These are phyloP conservation scores for Oryctolagus cuniculus DNA, from an alignment of 2,113 vertebrate species.

Conservation along the genomic window DNA sequence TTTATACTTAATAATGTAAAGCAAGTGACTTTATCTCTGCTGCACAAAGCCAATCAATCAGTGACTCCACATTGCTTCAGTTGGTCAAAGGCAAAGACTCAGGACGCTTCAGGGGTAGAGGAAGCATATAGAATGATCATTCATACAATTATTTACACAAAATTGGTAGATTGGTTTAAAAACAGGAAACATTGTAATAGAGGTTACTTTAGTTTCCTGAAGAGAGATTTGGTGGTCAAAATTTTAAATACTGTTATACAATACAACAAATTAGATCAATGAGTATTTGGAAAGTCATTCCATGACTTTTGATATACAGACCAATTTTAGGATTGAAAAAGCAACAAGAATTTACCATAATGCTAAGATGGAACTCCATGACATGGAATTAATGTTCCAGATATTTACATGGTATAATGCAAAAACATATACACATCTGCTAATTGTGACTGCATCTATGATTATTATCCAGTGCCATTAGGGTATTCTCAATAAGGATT, in stretches of 20 bases:
- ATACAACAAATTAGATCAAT: constrained; percentile 87
- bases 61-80: constrained; percentile 94
- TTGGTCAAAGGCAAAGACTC: constrained; percentile 93
- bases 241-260: constrained; percentile 90
- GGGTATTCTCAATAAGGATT: constrained; percentile 90
- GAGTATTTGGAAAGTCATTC: constrained; percentile 90
- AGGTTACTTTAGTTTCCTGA: constrained; percentile 88
- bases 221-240: constrained; percentile 91
- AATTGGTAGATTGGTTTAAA: constrained; percentile 91
- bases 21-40: constrained; percentile 93
- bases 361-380: constrained; percentile 90
- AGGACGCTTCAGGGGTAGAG: constrained; percentile 91
- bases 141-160: constrained; percentile 93
- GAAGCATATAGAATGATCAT: constrained; percentile 90
- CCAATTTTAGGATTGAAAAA: constrained; percentile 88
- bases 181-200: constrained; percentile 91
- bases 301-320: constrained; percentile 87
- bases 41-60: constrained; percentile 94
- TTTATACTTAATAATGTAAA: constrained; percentile 96
- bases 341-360: constrained; percentile 89
- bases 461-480: constrained; percentile 91
- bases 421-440: constrained; percentile 89
- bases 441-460: constrained; percentile 88
- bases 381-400: constrained; percentile 89
- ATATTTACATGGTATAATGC: constrained; percentile 91